phyloP scores from a whole-genome alignment of 1,140 invertebrate genomes.

The Hylaeus volcanicus region DNA sequence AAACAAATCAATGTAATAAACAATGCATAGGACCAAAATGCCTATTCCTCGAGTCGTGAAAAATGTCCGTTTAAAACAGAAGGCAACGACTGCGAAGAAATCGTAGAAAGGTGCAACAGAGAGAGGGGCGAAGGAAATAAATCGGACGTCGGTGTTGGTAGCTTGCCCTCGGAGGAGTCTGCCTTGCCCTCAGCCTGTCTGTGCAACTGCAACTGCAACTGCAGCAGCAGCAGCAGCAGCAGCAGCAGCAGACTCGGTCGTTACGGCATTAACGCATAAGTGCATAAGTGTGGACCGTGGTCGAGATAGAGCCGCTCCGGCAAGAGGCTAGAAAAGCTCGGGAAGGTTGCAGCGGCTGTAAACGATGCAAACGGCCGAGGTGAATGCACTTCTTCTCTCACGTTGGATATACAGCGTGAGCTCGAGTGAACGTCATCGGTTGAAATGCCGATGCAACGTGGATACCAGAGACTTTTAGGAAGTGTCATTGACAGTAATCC shows the following conservation, averaged over 20 bases:
- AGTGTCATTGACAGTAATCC: conserved; percentile 4
- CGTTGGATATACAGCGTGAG: conserved; percentile 27
- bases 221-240: conserved; percentile 14
- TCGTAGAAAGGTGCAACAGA: neutral
- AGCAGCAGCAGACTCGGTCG: conserved; percentile 39
- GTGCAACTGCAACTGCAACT: conserved; percentile 38
- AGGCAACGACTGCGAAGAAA: neutral
- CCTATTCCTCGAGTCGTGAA: too few species aligned
- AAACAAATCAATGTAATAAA: too few species aligned
- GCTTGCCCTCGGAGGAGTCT: conserved; percentile 22
- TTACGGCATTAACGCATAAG: conserved; percentile 68
- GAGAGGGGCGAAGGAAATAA: conserved; percentile 14
- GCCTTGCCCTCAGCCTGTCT: conserved; percentile 29
- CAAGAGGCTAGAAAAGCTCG: conserved; percentile 44
- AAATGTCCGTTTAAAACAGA: neutral
- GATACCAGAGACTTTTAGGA: conserved; percentile 21
- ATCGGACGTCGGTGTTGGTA: conserved; percentile 27
- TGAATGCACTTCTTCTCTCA: conserved; percentile 66
- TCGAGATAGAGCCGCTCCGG: conserved; percentile 56
- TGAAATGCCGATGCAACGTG: conserved; percentile 24
- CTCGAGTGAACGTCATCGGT: conserved; percentile 8
- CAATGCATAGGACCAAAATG: too few species aligned
- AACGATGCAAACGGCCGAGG: conserved; percentile 52
- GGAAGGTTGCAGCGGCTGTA: conserved; percentile 44
- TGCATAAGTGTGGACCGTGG: conserved; percentile 64